Evolutionary conservation across 2,888 invertebrate species (phyloP), one percentile per base, ranked within the genome.

Genomic region (Lepeophtheirus nordmannii): DNA sequence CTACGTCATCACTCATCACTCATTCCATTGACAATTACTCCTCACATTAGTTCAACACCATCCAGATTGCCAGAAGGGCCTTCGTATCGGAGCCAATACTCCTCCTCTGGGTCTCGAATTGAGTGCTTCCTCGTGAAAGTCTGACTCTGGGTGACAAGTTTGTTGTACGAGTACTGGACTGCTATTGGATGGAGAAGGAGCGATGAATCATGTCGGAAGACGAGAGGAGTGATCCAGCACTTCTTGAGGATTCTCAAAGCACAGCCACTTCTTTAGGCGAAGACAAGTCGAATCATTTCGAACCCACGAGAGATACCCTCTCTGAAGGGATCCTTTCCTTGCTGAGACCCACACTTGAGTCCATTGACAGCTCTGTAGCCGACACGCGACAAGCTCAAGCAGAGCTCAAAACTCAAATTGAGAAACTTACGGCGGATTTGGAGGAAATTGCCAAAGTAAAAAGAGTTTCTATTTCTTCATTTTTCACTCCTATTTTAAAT

Each of bases 351-450:
- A 60, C 60, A 2, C 37, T 60, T 30, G 37, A 22, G 17, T 22
- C 60, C 14, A 37, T 60, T 14, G 60, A 60, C 38, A 17, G 10
- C 37, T 38, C 37, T 30, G 60, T 60, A 30, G 17, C 17, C n/a
- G 37, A 60, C 10, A 60, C 60, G 1, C 46, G 64, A 17, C 53
- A 12, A 17, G 53, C 64, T 11, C 64, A 64, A 9, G 17, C 56
- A 14, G 56, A 64, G 53, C 41, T 64, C n/a, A 64, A 56, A 22
- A 37, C 17, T 14, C 56, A 64, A 23, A 64, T 64, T 56, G 64
- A 64, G 10, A 20, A 17, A 11, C 57, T 64, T 20, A 22, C 23
- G n/a, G 23, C 23, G 14, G 64, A 64, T 17, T 56, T 64, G 22
- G 14, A 23, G 53, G 22, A 46, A n/a, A 64, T 64, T 23, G 60